Conservation (phyloP, 2,888 invertebrate genomes). For the Platynereis dumerilii region DNA sequence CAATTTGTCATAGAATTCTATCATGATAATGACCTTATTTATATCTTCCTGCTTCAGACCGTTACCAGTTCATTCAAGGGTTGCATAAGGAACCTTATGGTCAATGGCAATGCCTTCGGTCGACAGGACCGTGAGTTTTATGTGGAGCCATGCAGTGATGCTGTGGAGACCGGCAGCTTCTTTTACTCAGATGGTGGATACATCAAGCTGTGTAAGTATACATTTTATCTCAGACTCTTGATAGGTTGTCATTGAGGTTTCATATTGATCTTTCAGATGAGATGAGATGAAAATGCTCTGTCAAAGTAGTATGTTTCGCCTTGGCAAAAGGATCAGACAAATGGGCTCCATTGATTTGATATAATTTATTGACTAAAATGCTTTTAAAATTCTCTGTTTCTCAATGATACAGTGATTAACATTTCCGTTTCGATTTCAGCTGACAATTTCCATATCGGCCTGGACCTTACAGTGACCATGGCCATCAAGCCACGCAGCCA, state of each 20-base stretch:
- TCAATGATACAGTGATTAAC: not conserved
- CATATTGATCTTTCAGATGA: too few relatives aligned
- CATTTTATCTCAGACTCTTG: too few relatives aligned
- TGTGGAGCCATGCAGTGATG: conserved; percentile 74
- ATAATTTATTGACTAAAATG: not conserved
- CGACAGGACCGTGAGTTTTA: conserved; percentile 67
- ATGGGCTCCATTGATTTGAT: not conserved
- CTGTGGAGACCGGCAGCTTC: conserved; percentile 82
- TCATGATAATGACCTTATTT: too few relatives aligned
- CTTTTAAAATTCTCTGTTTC: not conserved
- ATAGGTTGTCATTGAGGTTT: too few relatives aligned
- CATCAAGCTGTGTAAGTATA: conserved; percentile 69
- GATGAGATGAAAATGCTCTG: not conserved
- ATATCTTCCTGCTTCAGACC: too few relatives aligned
- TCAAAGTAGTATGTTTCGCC: too few relatives aligned
- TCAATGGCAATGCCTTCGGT: conserved; percentile 74
- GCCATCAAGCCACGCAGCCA: conserved; percentile 85
- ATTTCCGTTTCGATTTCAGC: conserved; percentile 62
- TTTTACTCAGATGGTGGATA: conserved; percentile 79
- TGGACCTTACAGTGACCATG: conserved; percentile 79
- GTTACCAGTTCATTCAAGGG: conserved; percentile 79
- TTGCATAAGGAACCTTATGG: conserved; percentile 76
- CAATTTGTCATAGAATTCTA: too few relatives aligned
- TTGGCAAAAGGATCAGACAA: too few relatives aligned
- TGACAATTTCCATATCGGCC: conserved; percentile 81